Evolutionary conservation across 1,140 invertebrate genomes (phyloP), one percentile per base, ranked within the genome.

Genomic region (Drosophila teissieri): DNA sequence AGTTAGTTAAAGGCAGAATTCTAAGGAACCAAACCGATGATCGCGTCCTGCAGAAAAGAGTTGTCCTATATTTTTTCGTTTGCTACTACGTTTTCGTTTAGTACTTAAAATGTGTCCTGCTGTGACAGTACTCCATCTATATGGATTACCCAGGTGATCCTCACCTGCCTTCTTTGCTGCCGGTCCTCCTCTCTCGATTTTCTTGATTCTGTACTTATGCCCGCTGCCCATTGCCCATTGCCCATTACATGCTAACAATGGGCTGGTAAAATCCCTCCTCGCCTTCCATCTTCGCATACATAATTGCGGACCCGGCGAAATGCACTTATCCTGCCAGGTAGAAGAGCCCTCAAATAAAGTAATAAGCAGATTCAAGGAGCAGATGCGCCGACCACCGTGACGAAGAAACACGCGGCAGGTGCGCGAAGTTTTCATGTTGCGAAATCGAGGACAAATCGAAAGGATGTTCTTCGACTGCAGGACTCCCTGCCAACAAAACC

Each of bases 401-500:
- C 6, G 27, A 46, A 39, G 53, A 69, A 52, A 53, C 62, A 57
- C 14, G 67, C 36, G 82, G 83, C 82, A 85, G 82, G 82, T 85
- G 83, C 78, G 74, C 83, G 78, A 86, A 78, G 70, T 81, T 75
- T 84, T 74, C 61, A 56, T 85, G 68, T 64, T 78, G 68, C 62
- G 37, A 65, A 74, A 74, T 80, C 62, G 77, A 65, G 65, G 58
- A 70, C 68, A 64, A 86, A 81, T 78, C 68, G 78, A 81, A 61
- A 67, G 78, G 78, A 72, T 61, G 75, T 73, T 75, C 1, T 73
- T 74, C 54, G 79, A 84, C 61, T 84, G 70, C 68, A 85, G 80
- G 78, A 81, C 73, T 74, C 49, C 62, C 55, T 54, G 11, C 44
- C 19, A 46, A 61, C 62, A 52, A 80, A 46, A 60, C 52, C 78